phyloP scores from a whole-genome alignment of 2,113 vertebrate genomes.

The Tenebrosternarchus preto region DNA sequence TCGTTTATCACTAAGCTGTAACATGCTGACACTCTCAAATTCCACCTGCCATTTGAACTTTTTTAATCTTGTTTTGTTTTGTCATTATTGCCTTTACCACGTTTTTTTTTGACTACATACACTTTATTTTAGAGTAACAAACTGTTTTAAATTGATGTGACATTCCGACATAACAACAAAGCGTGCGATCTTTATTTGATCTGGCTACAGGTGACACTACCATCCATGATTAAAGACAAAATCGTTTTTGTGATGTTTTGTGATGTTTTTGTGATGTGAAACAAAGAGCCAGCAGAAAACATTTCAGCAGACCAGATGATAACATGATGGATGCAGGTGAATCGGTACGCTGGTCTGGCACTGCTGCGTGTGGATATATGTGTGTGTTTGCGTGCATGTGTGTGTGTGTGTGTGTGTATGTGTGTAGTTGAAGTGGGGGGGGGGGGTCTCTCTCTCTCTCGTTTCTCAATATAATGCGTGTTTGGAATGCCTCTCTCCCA shows the following conservation, averaged over 20 bases:
- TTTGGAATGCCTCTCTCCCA: not conserved
- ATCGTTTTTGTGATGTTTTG: conserved; percentile 30
- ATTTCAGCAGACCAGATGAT: conserved; percentile 4
- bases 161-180: conserved; percentile 25
- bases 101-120: conserved; percentile 1
- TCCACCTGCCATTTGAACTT: conserved; percentile 1
- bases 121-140: not conserved
- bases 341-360: not conserved
- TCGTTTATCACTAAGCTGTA: not conserved
- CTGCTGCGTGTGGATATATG: not conserved
- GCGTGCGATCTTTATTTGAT: conserved; percentile 9
- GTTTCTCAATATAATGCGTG: not conserved
- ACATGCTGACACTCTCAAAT: not conserved
- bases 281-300: conserved; percentile 34
- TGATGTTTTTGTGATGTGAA: conserved; percentile 26
- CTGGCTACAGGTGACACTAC: conserved; percentile 14
- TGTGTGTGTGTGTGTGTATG: no score
- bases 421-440: no score
- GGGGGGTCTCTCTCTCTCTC: not conserved
- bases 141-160: conserved; percentile 23
- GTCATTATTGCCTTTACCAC: conserved; percentile 27
- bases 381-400: not conserved
- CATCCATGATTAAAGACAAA: conserved; percentile 18
- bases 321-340: conserved; percentile 6
- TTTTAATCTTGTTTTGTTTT: not conserved